Percentiles rank a stretch among this genome's conserved stretches.
Evolutionary conservation across 30 jellyfish, hydroid and myxozoan genomes (phyloP).

Genomic region (Chrysaora quinquecirrha): DNA sequence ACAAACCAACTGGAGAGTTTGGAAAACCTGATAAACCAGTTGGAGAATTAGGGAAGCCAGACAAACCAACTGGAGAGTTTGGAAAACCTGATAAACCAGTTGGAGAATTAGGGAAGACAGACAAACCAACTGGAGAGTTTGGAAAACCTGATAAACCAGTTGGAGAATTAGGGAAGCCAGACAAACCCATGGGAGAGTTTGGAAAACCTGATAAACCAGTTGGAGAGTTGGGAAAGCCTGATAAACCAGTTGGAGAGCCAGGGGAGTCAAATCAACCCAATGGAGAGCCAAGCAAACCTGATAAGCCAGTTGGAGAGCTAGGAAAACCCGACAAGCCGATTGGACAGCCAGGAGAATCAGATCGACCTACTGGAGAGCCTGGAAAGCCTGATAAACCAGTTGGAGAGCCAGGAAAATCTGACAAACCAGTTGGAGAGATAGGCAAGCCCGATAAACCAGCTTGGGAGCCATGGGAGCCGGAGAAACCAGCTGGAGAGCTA

Average conservation of each 20-base stretch:
- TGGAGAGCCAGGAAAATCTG: conserved; percentile 4
- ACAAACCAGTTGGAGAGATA: not conserved
- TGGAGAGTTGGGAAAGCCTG: not conserved
- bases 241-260: not conserved
- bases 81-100: conserved; percentile 20
- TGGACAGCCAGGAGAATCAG: not conserved
- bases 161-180: not conserved
- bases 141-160: not conserved
- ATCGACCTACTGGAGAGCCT: not conserved
- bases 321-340: conserved; percentile 1
- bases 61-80: conserved; percentile 9
- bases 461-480: not conserved
- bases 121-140: not conserved
- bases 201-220: not conserved
- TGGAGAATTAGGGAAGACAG: not conserved
- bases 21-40: not conserved
- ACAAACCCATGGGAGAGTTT: not conserved
- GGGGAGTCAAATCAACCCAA: not conserved
- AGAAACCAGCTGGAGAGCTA: not conserved
- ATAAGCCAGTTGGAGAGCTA: not conserved
- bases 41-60: conserved; percentile 32
- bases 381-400: not conserved
- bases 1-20: conserved; percentile 1
- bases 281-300: not conserved
- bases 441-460: not conserved